Conservation (phyloP, 2,113 vertebrate species). For the Ochotona princeps region DNA sequence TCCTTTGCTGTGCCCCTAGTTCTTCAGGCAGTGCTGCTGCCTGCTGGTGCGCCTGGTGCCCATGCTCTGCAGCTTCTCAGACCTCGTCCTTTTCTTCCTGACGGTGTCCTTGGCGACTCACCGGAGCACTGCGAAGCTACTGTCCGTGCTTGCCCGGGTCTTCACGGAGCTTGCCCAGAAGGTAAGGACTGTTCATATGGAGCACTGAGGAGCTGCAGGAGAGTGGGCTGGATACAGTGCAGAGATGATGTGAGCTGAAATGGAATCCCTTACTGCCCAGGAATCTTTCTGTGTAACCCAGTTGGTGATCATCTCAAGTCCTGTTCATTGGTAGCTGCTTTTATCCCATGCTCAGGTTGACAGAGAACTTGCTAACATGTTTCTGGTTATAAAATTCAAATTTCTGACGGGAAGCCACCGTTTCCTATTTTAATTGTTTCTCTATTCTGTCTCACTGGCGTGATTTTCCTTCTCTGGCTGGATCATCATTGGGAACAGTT, state of each 20-base stretch:
- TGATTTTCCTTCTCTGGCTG: not conserved
- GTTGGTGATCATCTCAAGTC: not conserved
- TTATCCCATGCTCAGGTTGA: slow-evolving; percentile 14
- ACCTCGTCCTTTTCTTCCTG: slow-evolving; percentile 93
- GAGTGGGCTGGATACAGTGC: not conserved
- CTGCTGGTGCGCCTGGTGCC: slow-evolving; percentile 91
- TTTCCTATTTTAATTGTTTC: not conserved
- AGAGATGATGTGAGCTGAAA: not conserved
- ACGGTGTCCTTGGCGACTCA: slow-evolving; percentile 91
- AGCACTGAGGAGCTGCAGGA: not conserved
- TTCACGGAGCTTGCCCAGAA: slow-evolving; percentile 96
- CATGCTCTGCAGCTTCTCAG: slow-evolving; percentile 91
- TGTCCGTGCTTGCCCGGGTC: slow-evolving; percentile 92
- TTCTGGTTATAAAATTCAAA: slow-evolving; percentile 10
- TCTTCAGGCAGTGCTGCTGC: slow-evolving; percentile 89
- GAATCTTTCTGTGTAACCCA: not conserved
- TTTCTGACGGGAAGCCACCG: not conserved
- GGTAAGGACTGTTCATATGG: slow-evolving; percentile 83
- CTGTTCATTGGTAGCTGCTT: not conserved
- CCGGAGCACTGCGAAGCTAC: slow-evolving; percentile 93
- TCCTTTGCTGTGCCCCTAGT: slow-evolving; percentile 73
- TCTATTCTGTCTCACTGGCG: not conserved
- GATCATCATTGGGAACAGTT: not conserved
- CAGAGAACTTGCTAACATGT: not conserved
- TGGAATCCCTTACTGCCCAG: not conserved